These are phyloP conservation scores for Heliconius cydno DNA, from an alignment of 2,888 invertebrate species.

Conservation along the genomic window DNA sequence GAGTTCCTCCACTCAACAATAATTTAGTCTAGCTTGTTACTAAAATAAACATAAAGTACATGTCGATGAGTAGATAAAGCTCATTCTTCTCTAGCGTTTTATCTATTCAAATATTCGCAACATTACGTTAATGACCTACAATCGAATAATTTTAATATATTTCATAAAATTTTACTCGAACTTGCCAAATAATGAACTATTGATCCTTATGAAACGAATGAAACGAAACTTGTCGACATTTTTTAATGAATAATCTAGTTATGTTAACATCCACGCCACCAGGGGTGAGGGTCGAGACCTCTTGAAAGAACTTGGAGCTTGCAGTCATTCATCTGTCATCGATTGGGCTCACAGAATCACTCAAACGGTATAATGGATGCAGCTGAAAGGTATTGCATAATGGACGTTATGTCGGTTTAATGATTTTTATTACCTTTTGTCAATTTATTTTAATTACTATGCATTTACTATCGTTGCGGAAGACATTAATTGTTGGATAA, in stretches of 20 bases:
- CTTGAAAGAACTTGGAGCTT: conserved; percentile 37
- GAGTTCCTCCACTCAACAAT: too few species aligned
- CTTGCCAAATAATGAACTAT: conserved; percentile 21
- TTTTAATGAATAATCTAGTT: conserved; percentile 22
- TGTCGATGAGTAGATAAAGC: too few species aligned
- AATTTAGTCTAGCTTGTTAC: too few species aligned
- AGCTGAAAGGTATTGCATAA: conserved; percentile 35
- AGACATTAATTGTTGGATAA: conserved; percentile 14
- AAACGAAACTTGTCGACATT: conserved; percentile 3
- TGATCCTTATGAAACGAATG: conserved; percentile 4
- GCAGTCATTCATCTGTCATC: conserved; percentile 54
- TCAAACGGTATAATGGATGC: conserved; percentile 30
- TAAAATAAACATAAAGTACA: too few species aligned
- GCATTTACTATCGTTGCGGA: conserved; percentile 25
- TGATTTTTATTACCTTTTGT: conserved; percentile 22
- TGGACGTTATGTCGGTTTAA: conserved; percentile 24
- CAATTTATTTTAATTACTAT: conserved; percentile 30
- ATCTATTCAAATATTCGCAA: background rate
- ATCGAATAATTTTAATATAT: conserved; percentile 10
- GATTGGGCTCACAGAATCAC: conserved; percentile 49
- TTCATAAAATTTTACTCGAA: background rate
- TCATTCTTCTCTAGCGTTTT: too few species aligned
- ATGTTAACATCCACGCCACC: conserved; percentile 19
- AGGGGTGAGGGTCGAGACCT: conserved; percentile 39
- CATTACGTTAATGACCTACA: conserved; percentile 1